Percentiles rank a stretch among this genome's conserved stretches.
These are phyloP conservation scores for Cacatua alba DNA, from an alignment of 2,113 vertebrate species.

Conservation along the genomic window DNA sequence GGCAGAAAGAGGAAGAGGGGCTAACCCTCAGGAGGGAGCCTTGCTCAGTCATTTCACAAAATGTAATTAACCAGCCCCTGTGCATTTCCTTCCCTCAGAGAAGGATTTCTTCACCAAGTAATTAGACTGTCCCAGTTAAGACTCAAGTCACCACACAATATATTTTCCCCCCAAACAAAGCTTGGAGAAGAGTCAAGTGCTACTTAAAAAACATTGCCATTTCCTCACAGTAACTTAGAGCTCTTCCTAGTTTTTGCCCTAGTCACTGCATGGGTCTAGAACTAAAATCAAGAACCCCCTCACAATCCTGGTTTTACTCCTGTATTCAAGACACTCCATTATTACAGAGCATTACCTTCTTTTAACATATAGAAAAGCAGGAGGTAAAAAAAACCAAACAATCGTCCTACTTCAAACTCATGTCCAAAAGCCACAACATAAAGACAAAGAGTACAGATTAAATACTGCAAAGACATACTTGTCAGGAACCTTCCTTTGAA, in stretches of 20 bases:
- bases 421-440: slow-evolving; percentile 50
- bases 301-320: background rate
- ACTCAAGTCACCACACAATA: background rate
- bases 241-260: background rate
- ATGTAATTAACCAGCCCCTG: background rate
- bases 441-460: slow-evolving; percentile 42
- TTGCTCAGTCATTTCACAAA: background rate
- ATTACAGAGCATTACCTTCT: background rate
- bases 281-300: background rate
- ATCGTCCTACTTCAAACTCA: slow-evolving; percentile 15
- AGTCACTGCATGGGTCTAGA: background rate
- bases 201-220: background rate
- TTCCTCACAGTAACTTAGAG: background rate
- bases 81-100: background rate
- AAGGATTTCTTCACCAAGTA: background rate
- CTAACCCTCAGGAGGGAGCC: background rate
- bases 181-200: background rate
- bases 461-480: background rate
- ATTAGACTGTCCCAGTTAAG: background rate
- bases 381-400: background rate
- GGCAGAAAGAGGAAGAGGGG: background rate
- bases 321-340: background rate
- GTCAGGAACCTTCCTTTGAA: slow-evolving; percentile 51
- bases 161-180: slow-evolving; percentile 11
- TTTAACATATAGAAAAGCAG: background rate